phyloP scores from a whole-genome alignment of 2,888 invertebrate genomes.

The Zaprionus bogoriensis region DNA sequence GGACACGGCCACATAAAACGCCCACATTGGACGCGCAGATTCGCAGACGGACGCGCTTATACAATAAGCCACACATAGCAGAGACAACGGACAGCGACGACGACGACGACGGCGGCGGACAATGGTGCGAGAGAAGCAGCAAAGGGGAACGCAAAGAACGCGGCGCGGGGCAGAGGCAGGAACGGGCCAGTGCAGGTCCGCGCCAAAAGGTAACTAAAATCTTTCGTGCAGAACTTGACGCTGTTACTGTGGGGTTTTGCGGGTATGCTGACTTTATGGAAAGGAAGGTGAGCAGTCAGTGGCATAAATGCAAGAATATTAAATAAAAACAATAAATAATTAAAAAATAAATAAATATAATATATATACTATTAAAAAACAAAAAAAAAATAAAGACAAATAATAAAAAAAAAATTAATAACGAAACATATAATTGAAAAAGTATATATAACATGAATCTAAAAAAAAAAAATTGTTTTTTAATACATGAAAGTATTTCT shows the following conservation, averaged over 20 bases:
- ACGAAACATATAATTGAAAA: too few species aligned
- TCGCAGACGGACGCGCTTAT: slow-evolving; percentile 53
- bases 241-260: slow-evolving; percentile 16
- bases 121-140: slow-evolving; percentile 16
- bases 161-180: slow-evolving; percentile 1
- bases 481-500: not conserved
- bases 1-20: slow-evolving; percentile 62
- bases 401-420: not conserved
- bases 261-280: slow-evolving; percentile 22
- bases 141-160: not conserved
- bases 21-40: slow-evolving; percentile 59
- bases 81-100: slow-evolving; percentile 40
- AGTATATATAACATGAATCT: not conserved
- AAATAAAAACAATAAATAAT: not conserved
- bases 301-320: too few species aligned
- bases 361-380: too few species aligned
- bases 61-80: slow-evolving; percentile 74
- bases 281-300: too few species aligned
- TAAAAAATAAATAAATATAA: not conserved
- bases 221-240: slow-evolving; percentile 76
- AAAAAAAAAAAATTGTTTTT: not conserved
- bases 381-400: not conserved
- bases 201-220: slow-evolving; percentile 69
- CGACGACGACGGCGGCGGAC: slow-evolving; percentile 8
- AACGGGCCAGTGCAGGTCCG: slow-evolving; percentile 30